Percentiles rank a stretch among this genome's conserved stretches.
These are phyloP conservation scores for Acromyrmex echinatior DNA, from an alignment of 1,140 invertebrate genomes.

Conservation along the genomic window DNA sequence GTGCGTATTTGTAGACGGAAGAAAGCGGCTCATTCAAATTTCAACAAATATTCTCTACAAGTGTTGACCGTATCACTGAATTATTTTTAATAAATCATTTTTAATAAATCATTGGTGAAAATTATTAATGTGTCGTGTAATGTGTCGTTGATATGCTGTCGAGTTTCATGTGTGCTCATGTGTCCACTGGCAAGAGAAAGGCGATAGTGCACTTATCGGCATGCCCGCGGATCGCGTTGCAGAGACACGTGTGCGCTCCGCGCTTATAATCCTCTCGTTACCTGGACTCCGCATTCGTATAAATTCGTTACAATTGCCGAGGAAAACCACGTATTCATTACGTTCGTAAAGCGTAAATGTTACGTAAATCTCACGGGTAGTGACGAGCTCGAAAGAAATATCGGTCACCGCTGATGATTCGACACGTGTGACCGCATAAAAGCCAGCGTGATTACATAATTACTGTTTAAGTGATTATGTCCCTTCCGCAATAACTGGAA, in stretches of 20 bases:
- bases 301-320: not conserved
- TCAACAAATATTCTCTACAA: not conserved
- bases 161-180: not conserved
- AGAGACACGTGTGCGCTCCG: conserved; percentile 39
- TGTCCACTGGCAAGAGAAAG: conserved; percentile 3
- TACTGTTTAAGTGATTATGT: not conserved
- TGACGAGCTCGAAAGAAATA: not conserved
- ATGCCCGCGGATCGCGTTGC: conserved; percentile 24
- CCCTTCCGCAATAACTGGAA: not conserved
- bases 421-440: not conserved
- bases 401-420: not conserved
- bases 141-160: not conserved
- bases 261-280: not conserved
- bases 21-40: not conserved
- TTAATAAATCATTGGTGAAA: not conserved
- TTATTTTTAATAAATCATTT: not conserved
- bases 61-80: not conserved
- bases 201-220: conserved; percentile 34
- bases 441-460: not conserved
- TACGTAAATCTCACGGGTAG: conserved; percentile 29
- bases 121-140: not conserved
- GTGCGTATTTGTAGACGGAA: conserved; percentile 13
- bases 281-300: not conserved
- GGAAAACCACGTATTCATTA: not conserved
- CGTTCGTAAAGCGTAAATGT: not conserved